Base-by-base conservation (phyloP, 2,797 vertebrate species). In the Tadarida brasiliensis region DNA sequence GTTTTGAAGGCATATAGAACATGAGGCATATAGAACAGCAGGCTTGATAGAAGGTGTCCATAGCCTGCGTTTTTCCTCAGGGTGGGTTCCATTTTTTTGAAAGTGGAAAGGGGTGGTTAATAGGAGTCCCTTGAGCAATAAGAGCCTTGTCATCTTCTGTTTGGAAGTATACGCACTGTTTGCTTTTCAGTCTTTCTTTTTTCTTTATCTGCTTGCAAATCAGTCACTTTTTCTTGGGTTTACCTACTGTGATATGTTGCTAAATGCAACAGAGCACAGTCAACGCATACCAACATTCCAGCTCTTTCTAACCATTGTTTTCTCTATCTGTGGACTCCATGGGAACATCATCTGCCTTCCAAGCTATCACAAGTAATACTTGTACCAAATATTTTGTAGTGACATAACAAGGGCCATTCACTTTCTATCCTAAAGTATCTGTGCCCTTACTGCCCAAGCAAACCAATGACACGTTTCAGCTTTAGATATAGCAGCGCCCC, bases 351-450 rank as follows among this genome's bases (percentile, higher is more conserved):
- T 33, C 17, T 90, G 19, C n/a, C 33, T 91, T 95, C 19, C 11
- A 80, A 47, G 20, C 56, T 51, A 83, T 71, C 56, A 51, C 47
- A 57, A 44, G 49, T 54, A 35, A 24, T 76, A 86, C 17, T 49
- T 65, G 44, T 20, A 47, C 57, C 33, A 73, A 33, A n/a, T 87
- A 90, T 82, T 80, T 87, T 49, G 26, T 84, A 80, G 0, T 67
- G n/a, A 81, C 10, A 5, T 73, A 57, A 67, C 10, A 54, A 84
- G 26, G 9, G 24, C 49, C 39, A 71, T 56, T n/a, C 59, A 22
- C 30, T 44, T 92, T 59, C n/a, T 9, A 73, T 8, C 26, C 49
- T 87, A 59, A 94, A 94, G 74, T 94, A 15, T 68, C 51, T 87
- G 65, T 33, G 10, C 8, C 17, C 19, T 61, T 39, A 33, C 44